Conservation (phyloP, 2,113 vertebrate genomes). For the Prinia subflava region DNA sequence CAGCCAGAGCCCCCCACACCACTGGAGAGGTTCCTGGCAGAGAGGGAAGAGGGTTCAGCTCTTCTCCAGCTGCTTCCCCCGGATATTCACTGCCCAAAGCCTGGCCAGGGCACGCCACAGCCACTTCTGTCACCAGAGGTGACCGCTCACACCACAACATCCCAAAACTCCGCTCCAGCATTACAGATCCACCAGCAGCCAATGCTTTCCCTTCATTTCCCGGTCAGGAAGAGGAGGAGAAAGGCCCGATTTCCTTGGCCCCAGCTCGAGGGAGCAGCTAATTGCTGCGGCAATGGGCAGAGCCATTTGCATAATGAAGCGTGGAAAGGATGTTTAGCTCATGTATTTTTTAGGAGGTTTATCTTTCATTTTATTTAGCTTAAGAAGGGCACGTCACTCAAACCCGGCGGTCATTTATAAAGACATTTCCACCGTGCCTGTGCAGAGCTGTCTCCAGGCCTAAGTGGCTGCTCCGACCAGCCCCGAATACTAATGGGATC, state of each 20-base stretch:
- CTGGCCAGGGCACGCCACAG: rapidly evolving
- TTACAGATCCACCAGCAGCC: rapidly evolving
- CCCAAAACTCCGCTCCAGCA: rapidly evolving
- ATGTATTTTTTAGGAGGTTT: constrained; percentile 76
- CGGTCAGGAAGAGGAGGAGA: not conserved
- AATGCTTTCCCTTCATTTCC: rapidly evolving
- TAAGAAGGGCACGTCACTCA: constrained; percentile 77
- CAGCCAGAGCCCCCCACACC: rapidly evolving
- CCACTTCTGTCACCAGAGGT: rapidly evolving
- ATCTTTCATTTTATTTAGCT: constrained; percentile 72
- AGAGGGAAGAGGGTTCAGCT: not conserved
- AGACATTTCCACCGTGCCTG: constrained; percentile 70
- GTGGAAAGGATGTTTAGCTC: constrained; percentile 65
- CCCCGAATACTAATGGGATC: constrained; percentile 62
- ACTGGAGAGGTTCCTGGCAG: rapidly evolving
- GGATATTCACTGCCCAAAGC: rapidly evolving
- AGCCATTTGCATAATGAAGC: constrained; percentile 71
- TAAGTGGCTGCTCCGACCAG: constrained; percentile 55
- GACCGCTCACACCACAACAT: rapidly evolving
- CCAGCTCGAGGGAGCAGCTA: constrained; percentile 32
- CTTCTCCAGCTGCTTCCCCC: rapidly evolving
- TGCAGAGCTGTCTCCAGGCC: constrained; percentile 65
- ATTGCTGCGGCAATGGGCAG: constrained; percentile 44
- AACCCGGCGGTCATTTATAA: constrained; percentile 64
- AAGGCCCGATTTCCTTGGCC: not conserved